phyloP scores from a whole-genome alignment of 2,888 invertebrate species.

The Eurytoma adleriae region DNA sequence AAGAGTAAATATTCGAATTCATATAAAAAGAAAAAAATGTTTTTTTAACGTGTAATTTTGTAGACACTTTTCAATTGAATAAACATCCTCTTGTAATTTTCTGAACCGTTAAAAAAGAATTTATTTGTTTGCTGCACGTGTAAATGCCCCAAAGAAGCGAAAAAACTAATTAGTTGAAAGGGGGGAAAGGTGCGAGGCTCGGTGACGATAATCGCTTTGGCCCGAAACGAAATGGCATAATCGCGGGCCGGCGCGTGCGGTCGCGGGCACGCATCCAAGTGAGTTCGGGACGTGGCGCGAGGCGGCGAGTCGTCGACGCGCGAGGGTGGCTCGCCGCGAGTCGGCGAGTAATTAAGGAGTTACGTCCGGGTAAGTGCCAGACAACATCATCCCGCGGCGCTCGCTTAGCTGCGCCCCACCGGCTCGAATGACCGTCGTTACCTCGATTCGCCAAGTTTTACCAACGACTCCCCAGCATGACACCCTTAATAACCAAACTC shows the following conservation, averaged over 20 bases:
- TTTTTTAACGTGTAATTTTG: background rate
- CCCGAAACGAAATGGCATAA: conserved; percentile 21
- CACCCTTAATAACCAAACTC: too few species aligned
- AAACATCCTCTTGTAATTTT: too few species aligned
- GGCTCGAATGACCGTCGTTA: background rate
- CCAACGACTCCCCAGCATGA: background rate
- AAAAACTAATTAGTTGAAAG: background rate
- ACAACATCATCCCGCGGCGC: conserved; percentile 55
- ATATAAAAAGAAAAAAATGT: background rate
- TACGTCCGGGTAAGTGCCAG: conserved; percentile 62
- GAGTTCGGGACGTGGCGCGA: conserved; percentile 59
- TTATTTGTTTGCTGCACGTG: background rate
- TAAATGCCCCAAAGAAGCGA: background rate
- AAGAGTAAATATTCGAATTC: too few species aligned
- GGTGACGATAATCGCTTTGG: conserved; percentile 45
- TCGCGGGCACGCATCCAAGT: conserved; percentile 67
- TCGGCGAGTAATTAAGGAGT: conserved; percentile 55
- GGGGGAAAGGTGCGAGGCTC: background rate
- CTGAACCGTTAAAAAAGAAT: too few species aligned
- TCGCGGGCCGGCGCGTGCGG: conserved; percentile 20
- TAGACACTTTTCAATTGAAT: too few species aligned
- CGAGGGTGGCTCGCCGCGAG: conserved; percentile 22
- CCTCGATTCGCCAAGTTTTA: conserved; percentile 5
- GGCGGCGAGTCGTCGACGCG: conserved; percentile 18
- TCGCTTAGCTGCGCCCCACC: background rate